Evolutionary conservation across 2,888 invertebrate species (phyloP).

Genomic region (Ischnura elegans): DNA sequence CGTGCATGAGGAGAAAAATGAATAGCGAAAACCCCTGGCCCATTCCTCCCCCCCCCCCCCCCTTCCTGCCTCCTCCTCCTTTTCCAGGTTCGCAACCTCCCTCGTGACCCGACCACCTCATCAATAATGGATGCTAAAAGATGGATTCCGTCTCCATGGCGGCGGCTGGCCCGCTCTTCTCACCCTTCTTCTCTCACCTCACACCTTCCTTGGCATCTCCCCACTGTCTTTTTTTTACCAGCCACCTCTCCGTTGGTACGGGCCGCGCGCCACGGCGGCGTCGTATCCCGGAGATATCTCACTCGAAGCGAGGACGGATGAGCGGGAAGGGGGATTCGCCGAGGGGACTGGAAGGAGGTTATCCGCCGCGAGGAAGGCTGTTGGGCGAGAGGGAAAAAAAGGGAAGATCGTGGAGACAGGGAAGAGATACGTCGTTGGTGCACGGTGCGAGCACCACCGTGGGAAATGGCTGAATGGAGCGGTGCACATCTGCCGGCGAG

Average conservation of each 20-base stretch:
- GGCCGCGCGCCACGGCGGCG: neutral
- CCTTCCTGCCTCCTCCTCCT: neutral
- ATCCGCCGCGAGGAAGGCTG: neutral
- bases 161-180: neutral
- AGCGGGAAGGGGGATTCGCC: neutral
- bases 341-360: neutral
- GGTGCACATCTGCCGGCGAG: constrained; percentile 39
- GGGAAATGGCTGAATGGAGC: constrained; percentile 42
- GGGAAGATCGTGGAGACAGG: neutral
- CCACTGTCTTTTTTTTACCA: no score
- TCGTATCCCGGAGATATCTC: neutral
- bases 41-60: neutral
- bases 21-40: constrained; percentile 44
- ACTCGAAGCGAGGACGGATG: neutral
- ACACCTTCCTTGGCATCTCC: neutral
- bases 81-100: no score
- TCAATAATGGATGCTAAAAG: constrained; percentile 54
- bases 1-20: constrained; percentile 22
- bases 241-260: neutral
- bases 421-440: neutral
- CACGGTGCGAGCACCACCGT: constrained; percentile 14
- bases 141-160: constrained; percentile 44
- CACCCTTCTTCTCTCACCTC: neutral
- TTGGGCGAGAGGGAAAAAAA: neutral
- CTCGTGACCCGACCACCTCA: neutral